A percentile compares a stretch with the other conserved stretches of the same genome.
phyloP scores from a whole-genome alignment of 2,888 invertebrate genomes.

The Mythimna albipuncta region DNA sequence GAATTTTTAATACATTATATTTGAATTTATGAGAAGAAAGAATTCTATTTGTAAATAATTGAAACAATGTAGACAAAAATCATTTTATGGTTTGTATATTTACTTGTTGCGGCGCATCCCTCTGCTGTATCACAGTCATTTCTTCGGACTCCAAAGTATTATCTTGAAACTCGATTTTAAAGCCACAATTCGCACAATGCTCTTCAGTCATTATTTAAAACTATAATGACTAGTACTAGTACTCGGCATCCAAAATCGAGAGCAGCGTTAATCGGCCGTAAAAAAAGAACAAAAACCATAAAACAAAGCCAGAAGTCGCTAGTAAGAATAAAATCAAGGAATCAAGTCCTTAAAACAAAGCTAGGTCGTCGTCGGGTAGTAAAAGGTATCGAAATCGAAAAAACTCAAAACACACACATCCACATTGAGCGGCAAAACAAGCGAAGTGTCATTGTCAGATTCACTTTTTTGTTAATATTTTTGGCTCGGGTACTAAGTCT shows the following conservation, averaged over 20 bases:
- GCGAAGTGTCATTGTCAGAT: no score
- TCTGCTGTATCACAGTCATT: slow-evolving; percentile 11
- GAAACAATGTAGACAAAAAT: not conserved
- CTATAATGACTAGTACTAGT: not conserved
- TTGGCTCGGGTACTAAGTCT: no score
- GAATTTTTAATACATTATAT: no score
- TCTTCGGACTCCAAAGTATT: slow-evolving; percentile 2
- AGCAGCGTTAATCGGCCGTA: no score
- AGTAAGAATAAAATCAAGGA: no score
- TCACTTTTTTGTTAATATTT: no score
- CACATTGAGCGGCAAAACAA: no score
- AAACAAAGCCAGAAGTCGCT: slow-evolving; percentile 1
- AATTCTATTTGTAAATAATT: not conserved
- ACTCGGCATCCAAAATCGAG: not conserved
- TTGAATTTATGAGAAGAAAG: no score
- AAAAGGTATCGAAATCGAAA: no score
- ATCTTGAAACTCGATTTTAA: not conserved
- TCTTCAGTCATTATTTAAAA: slow-evolving; percentile 2
- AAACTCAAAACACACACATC: no score
- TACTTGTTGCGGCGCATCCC: slow-evolving; percentile 8
- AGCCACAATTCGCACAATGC: slow-evolving; percentile 12
- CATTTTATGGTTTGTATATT: slow-evolving; percentile 10
- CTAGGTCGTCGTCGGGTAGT: no score
- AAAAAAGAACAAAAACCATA: not conserved
- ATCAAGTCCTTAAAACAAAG: no score